Evolutionary conservation across 2,797 vertebrate genomes (phyloP).

Genomic region (Poeciliopsis paucimaculata): DNA sequence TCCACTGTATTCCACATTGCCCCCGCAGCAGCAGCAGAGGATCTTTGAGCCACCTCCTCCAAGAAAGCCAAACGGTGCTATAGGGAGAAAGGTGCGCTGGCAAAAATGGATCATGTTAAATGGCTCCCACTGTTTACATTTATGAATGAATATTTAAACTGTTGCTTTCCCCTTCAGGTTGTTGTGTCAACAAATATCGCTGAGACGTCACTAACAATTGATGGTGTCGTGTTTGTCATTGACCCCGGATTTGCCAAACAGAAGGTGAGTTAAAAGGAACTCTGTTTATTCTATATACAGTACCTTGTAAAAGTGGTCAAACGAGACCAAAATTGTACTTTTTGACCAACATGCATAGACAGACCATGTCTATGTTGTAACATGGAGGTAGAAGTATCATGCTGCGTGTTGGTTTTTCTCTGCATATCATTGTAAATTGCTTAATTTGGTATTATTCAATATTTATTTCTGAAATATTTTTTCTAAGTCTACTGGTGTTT

Average conservation of each 20-base stretch:
- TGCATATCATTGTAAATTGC: background rate
- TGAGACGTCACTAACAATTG: conserved; percentile 98
- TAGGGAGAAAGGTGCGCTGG: conserved; percentile 93
- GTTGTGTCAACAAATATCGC: conserved; percentile 99
- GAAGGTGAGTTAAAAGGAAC: conserved; percentile 81
- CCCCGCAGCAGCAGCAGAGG: conserved; percentile 96
- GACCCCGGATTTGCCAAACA: conserved; percentile 99
- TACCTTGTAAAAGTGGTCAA: background rate
- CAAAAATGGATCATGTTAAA: background rate
- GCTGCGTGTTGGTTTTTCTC: background rate
- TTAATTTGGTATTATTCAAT: background rate
- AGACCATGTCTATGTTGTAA: background rate
- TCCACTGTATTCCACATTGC: conserved; percentile 98
- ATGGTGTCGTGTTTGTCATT: conserved; percentile 98
- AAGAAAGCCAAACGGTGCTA: conserved; percentile 94
- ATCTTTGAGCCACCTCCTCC: conserved; percentile 98
- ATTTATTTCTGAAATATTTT: background rate
- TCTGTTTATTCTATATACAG: background rate
- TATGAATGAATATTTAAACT: background rate
- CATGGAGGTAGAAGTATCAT: background rate
- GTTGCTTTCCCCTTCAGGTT: conserved; percentile 79
- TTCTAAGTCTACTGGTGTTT: background rate
- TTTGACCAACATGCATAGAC: too few relatives aligned
- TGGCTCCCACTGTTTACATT: background rate
- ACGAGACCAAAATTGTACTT: background rate